Evolutionary conservation across 1,140 invertebrate species (phyloP).

Genomic region (Conus ventricosus): DNA sequence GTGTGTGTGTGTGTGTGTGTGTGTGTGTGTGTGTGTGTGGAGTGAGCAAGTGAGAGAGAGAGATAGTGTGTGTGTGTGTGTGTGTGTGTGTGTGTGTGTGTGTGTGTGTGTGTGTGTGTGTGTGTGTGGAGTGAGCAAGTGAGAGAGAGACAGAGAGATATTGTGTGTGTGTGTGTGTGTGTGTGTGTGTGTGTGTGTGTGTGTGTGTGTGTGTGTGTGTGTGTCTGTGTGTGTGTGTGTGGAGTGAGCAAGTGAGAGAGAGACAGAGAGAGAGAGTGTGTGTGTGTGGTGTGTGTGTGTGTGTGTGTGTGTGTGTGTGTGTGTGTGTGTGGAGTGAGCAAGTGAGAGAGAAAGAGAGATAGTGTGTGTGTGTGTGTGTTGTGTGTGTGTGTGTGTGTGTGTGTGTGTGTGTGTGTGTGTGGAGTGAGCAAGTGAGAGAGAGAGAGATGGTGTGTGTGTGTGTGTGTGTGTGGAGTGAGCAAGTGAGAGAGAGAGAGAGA

Average conservation of each 20-base stretch:
- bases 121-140: background rate
- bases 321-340: background rate
- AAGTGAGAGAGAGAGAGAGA: no score
- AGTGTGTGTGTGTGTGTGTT: background rate
- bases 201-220: no score
- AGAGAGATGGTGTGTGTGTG: no score
- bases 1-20: slow-evolving; percentile 2
- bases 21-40: background rate
- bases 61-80: background rate
- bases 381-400: background rate
- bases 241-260: no score
- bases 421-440: background rate
- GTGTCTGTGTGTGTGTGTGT: no score
- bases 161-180: no score
- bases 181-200: no score
- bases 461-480: no score
- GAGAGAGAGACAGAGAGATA: background rate
- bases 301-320: slow-evolving; percentile 7
- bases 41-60: no score
- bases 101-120: background rate
- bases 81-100: slow-evolving; percentile 4
- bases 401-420: slow-evolving; percentile 10
- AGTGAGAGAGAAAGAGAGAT: no score
- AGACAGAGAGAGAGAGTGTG: no score
- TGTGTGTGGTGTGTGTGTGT: background rate